Base-by-base conservation (phyloP, 2,797 vertebrate genomes). In the Chromis chromis region DNA sequence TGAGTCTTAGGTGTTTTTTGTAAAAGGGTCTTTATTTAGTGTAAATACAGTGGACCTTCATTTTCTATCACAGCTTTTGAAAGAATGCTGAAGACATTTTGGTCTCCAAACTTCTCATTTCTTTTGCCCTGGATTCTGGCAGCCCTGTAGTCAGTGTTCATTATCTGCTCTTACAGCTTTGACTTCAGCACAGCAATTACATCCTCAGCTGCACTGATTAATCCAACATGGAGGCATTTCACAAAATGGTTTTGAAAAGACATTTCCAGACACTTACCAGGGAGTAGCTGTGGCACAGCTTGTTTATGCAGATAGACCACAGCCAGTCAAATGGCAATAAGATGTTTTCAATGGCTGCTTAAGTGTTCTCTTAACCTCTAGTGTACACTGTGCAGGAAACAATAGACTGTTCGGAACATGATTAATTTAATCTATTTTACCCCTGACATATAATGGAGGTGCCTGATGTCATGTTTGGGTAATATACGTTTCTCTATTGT, bases 141-240 rank as follows among this genome's bases (percentile, higher is more conserved):
- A 91, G 89, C 89, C 77, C 78, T 81, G 78, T 86, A 89, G 87
- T 91, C 89, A 86, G 87, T 82, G 83, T 91, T 91, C 90, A 94
- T 95, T 94, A 94, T 94, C 93, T 93, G 88, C 90, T 89, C 90
- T 91, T 93, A 89, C 94, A 94, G 93, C 94, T 93, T 94, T 93
- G 91, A 94, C 92, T 93, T 86, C 81, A 82, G 90, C 88, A 85
- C 85, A 85, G 92, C 93, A 94, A 94, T 94, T 94, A 94, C 93
- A 94, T 91, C 91, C 93, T 94, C 92, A 93, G 91, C 92, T 93
- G 92, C 89, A 56, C 91, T 92, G 93, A 94, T 94, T 94, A 94
- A 93, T 93, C 92, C 92, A 94, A 91, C 90, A 91, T 86, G 85
- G 92, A 92, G 91, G 88, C 89, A 91, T 93, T 92, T 91, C 86